Conservation (phyloP, 92 coral and sea anemone species). For the Phenganax stokvisi region DNA sequence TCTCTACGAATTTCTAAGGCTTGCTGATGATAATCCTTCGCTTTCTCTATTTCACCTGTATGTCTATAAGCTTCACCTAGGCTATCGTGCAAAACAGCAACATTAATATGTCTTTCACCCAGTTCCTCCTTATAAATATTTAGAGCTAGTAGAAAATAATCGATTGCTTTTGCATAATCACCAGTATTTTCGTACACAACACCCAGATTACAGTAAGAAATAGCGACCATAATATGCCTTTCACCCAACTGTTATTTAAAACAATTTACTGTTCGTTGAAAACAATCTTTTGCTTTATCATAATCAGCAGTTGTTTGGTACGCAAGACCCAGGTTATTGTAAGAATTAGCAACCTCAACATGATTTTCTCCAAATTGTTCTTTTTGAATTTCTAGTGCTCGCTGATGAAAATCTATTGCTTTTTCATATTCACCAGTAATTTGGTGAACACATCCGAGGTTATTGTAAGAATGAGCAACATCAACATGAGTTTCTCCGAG, state of each 20-base stretch:
- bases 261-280: background rate
- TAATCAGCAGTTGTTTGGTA: background rate
- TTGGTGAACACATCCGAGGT: too few species aligned
- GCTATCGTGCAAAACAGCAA: conserved; percentile 1
- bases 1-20: too few species aligned
- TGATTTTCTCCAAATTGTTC: too few species aligned
- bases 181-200: background rate
- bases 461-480: conserved; percentile 17
- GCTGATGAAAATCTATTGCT: too few species aligned
- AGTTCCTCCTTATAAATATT: background rate
- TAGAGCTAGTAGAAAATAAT: conserved; percentile 35
- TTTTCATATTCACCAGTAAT: too few species aligned
- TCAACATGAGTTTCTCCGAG: too few species aligned
- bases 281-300: too few species aligned
- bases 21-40: too few species aligned
- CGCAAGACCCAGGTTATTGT: too few species aligned
- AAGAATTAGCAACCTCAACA: too few species aligned
- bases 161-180: conserved; percentile 16
- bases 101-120: background rate
- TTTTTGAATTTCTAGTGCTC: conserved; percentile 10
- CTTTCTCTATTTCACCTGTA: too few species aligned
- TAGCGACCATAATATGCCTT: conserved; percentile 1
- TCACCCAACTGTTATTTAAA: background rate
- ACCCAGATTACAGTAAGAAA: background rate
- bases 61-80: too few species aligned